phyloP scores from a whole-genome alignment of 92 coral and sea anemone genomes.

The Epizoanthus scotinus region DNA sequence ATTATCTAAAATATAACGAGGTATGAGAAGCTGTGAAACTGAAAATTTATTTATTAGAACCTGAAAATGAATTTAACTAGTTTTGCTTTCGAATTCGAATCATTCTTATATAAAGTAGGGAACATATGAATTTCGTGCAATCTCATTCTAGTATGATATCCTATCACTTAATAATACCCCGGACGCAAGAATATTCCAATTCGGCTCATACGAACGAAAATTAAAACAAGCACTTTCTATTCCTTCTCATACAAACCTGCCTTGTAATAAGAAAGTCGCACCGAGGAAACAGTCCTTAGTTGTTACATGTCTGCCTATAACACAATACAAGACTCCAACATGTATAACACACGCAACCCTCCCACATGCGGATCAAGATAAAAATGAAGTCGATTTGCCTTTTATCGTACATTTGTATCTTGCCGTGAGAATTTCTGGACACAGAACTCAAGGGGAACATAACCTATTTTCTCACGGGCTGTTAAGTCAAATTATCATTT shows the following conservation, averaged over 20 bases:
- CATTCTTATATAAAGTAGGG: too few species aligned
- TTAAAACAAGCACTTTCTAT: conserved; percentile 4
- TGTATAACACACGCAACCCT: conserved; percentile 8
- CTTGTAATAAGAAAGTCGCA: not conserved
- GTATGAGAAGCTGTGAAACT: too few species aligned
- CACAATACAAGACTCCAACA: not conserved
- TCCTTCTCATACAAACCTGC: conserved; percentile 25
- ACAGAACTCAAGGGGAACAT: conserved; percentile 83
- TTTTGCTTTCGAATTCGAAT: too few species aligned
- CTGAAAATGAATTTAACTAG: too few species aligned
- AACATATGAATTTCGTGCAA: too few species aligned
- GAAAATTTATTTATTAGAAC: too few species aligned
- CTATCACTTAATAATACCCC: not conserved
- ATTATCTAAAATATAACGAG: too few species aligned
- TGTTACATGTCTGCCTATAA: not conserved
- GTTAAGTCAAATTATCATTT: conserved; percentile 77
- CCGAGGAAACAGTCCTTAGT: not conserved
- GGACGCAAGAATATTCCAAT: not conserved
- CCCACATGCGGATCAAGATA: conserved; percentile 47
- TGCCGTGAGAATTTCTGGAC: conserved; percentile 85
- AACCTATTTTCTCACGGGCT: conserved; percentile 90
- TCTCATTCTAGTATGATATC: too few species aligned
- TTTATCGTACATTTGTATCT: conserved; percentile 77
- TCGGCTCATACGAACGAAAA: not conserved
- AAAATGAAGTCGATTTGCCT: conserved; percentile 64